Conservation (phyloP, 1,140 invertebrate genomes). For the Camponotus pennsylvanicus region DNA sequence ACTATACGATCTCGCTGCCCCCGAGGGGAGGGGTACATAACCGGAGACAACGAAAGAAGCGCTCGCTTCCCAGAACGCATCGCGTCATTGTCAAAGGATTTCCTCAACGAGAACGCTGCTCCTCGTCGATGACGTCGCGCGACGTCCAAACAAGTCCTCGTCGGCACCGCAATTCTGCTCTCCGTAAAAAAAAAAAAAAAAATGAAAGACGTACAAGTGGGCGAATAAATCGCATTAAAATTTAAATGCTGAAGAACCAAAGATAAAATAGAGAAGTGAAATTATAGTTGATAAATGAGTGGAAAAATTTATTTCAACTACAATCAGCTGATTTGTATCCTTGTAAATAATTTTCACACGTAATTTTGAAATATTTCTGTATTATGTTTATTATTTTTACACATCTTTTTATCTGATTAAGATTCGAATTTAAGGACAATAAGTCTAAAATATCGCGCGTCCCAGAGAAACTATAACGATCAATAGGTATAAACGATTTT, state of each 20-base stretch:
- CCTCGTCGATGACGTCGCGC: conserved; percentile 22
- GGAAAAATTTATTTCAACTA: background rate
- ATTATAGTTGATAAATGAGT: background rate
- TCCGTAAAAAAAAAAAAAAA: background rate
- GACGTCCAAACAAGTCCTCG: conserved; percentile 39
- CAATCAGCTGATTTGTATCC: background rate
- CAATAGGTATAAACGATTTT: background rate
- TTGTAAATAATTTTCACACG: background rate
- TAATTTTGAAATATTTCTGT: background rate
- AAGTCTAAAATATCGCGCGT: conserved; percentile 11
- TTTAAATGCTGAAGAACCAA: background rate
- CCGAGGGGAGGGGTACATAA: background rate
- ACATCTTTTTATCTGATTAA: background rate
- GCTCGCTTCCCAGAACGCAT: conserved; percentile 40
- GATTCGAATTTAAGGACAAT: conserved; percentile 7
- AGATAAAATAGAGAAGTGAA: background rate
- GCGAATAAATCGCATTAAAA: conserved; percentile 3
- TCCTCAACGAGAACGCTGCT: conserved; percentile 28
- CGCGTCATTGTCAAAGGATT: conserved; percentile 42
- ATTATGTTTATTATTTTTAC: background rate
- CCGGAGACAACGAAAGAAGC: background rate
- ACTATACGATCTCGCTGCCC: conserved; percentile 4
- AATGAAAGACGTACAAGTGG: background rate
- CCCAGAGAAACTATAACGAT: background rate
- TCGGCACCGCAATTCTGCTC: background rate